Conservation (phyloP, 2,113 vertebrate species). For the Canis aureus region DNA sequence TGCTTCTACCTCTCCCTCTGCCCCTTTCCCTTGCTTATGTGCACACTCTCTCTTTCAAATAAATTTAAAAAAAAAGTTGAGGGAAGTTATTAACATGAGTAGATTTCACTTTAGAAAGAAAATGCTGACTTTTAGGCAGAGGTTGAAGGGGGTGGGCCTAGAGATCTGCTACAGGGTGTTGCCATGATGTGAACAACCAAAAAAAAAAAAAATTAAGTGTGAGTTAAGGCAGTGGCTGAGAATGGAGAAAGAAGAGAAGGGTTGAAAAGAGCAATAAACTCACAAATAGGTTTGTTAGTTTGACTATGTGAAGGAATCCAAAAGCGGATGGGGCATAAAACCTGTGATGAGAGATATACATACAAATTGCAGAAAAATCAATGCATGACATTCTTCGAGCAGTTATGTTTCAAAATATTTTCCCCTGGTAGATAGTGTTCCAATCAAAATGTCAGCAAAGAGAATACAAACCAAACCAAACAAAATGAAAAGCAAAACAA, state of each 20-base stretch:
- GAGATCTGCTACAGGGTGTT: neutral
- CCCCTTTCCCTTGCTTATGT: too few species aligned
- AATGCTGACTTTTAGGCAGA: neutral
- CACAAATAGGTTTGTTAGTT: neutral
- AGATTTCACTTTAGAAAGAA: neutral
- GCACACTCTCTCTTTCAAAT: too few species aligned
- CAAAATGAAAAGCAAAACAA: neutral
- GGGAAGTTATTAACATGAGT: neutral
- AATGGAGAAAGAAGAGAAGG: neutral
- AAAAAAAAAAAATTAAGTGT: neutral
- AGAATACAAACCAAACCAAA: neutral
- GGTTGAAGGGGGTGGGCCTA: neutral
- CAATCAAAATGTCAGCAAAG: slow-evolving; percentile 51
- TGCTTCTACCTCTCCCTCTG: too few species aligned
- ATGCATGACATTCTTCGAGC: neutral
- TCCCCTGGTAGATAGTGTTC: slow-evolving; percentile 36
- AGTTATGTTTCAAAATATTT: slow-evolving; percentile 25
- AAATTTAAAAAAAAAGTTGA: neutral
- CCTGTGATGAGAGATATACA: neutral
- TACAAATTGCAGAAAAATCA: slow-evolving; percentile 28
- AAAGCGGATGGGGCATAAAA: neutral
- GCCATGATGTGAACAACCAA: neutral
- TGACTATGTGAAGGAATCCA: neutral
- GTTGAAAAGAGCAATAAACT: neutral
- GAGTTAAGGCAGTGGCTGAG: neutral